Percentiles rank a stretch among this genome's conserved stretches.
These are phyloP conservation scores for Struthio camelus DNA, from an alignment of 2,113 vertebrate species.

Conservation along the genomic window DNA sequence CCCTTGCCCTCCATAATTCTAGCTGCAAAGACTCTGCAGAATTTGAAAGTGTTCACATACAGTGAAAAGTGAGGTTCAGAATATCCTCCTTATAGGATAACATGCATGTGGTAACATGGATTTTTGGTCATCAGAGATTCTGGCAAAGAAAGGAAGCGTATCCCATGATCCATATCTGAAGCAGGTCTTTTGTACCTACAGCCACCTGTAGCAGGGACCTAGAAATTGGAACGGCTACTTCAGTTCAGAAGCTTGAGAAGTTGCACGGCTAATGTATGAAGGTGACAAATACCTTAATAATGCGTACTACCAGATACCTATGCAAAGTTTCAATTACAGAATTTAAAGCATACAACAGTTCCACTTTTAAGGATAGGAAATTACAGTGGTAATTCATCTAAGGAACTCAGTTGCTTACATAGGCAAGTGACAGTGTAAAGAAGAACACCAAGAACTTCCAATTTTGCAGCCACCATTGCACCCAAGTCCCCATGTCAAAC, in stretches of 20 bases:
- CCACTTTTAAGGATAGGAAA: background rate
- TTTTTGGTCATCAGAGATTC: too few species aligned
- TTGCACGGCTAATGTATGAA: background rate
- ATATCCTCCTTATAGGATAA: too few species aligned
- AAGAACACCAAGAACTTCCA: background rate
- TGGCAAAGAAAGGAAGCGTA: background rate
- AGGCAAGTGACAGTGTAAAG: background rate
- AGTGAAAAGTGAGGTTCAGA: background rate
- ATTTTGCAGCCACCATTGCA: background rate
- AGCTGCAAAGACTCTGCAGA: background rate
- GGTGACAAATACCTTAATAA: background rate
- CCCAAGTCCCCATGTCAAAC: background rate
- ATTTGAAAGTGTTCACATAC: background rate
- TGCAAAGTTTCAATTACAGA: background rate
- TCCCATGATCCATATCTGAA: background rate
- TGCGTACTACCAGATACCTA: background rate
- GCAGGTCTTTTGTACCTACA: background rate
- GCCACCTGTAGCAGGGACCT: background rate
- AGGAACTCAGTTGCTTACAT: background rate
- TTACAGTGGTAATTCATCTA: background rate
- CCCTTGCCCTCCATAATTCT: background rate
- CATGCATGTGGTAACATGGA: too few species aligned
- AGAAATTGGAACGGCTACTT: background rate
- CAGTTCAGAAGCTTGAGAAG: background rate
- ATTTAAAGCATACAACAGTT: background rate